Base-by-base conservation (phyloP, 2,888 invertebrate genomes). In the Bombylius discolor region DNA sequence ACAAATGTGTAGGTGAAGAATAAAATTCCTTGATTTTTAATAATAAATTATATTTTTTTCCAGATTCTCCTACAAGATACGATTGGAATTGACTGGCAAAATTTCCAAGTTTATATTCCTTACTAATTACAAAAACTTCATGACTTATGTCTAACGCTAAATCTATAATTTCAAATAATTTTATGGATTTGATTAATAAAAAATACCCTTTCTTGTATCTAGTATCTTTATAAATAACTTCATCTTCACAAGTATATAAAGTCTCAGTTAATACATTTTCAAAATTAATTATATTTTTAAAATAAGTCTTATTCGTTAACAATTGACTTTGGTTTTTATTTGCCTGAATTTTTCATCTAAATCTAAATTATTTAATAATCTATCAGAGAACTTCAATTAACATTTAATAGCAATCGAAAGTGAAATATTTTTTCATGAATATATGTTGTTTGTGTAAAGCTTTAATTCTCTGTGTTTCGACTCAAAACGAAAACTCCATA, bases 401-500 rank as follows among this genome's bases (percentile, higher is more conserved):
- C 45, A 51, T 54, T 59, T 59, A 7, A 31, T 56, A 12, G 51
- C 51, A 12, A 59, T 23, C 8, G 58, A 52, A 32, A 54, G 53
- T 32, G 57, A 50, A n/a, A 53, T 36, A 47, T 59, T 59, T 55
- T 47, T 52, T 42, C 59, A 34, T 6, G 52, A 54, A 7, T 42
- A 55, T 13, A 49, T 56, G 34, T 44, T 55, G 13, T 56, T 51
- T 9, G 49, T 49, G 49, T 59, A 59, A 12, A 34, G 49, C 52
- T 59, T 59, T 47, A 52, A 42, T 12, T 53, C 48, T 46, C 52
- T 51, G 47, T 59, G 58, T n/a, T 54, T 53, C 9, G 56, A 42
- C 49, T 56, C 56, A 47, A 56, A 57, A 31, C 52, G 53, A 47
- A 59, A 50, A 51, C 55, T 52, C 59, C 56, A 59, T 36, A 45